phyloP scores from a whole-genome alignment of 92 coral and sea anemone species.

The Epizoanthus fatuus region DNA sequence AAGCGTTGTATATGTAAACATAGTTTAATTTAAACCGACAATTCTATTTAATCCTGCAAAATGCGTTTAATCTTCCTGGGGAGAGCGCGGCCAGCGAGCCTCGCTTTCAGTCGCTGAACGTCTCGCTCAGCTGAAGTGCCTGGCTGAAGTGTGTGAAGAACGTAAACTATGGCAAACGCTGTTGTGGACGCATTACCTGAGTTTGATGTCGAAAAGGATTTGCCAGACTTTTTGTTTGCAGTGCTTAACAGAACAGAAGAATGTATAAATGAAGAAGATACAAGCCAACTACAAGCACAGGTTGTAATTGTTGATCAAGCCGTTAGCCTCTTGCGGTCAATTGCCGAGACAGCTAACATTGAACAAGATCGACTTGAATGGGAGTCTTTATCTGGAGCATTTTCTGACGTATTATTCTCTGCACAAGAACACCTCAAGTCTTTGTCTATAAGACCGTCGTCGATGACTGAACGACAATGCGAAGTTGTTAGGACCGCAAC shows the following conservation, averaged over 20 bases:
- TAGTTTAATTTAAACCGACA: too few species aligned
- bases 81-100: too few species aligned
- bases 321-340: conserved; percentile 32
- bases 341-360: conserved; percentile 26
- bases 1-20: too few species aligned
- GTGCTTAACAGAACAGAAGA: conserved; percentile 44
- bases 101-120: too few species aligned
- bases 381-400: conserved; percentile 15
- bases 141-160: too few species aligned
- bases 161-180: too few species aligned
- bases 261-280: conserved; percentile 18
- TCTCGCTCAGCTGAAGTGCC: too few species aligned
- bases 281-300: conserved; percentile 27
- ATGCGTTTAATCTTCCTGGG: too few species aligned
- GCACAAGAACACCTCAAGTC: conserved; percentile 46
- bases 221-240: conserved; percentile 39
- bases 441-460: conserved; percentile 28
- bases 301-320: conserved; percentile 33
- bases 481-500: conserved; percentile 37
- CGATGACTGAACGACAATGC: conserved; percentile 32
- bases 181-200: too few species aligned
- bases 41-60: too few species aligned
- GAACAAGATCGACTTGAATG: conserved; percentile 37
- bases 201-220: conserved; percentile 12
- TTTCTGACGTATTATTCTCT: conserved; percentile 18